Percentiles rank a stretch among this genome's conserved stretches.
phyloP scores from a whole-genome alignment of 2,797 vertebrate species.

The Fundulus diaphanus region DNA sequence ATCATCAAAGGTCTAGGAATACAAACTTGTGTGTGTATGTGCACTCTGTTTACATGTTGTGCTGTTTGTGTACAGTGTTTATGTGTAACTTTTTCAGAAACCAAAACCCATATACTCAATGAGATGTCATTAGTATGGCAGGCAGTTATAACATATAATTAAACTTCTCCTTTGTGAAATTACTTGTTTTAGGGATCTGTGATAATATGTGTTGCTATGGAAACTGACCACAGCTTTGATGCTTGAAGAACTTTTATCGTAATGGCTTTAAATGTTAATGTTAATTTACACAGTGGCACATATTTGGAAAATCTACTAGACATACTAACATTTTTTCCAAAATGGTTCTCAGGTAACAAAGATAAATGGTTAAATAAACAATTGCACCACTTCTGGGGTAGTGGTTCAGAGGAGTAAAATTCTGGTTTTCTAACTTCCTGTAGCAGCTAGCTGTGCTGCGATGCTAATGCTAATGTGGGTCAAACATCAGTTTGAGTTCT shows the following conservation, averaged over 20 bases:
- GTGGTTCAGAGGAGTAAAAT: not conserved
- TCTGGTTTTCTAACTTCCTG: not conserved
- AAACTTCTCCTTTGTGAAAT: not conserved
- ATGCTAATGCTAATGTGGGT: not conserved
- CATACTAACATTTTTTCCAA: not conserved
- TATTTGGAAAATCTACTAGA: not conserved
- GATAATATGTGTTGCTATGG: not conserved
- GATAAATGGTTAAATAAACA: not conserved
- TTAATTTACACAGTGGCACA: not conserved
- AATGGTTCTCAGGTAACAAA: not conserved
- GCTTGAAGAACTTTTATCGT: not conserved
- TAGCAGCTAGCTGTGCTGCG: not conserved
- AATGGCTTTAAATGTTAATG: not conserved
- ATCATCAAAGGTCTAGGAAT: not conserved
- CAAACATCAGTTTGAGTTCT: not conserved
- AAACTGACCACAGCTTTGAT: no score
- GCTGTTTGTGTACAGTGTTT: constrained; percentile 43
- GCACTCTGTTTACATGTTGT: constrained; percentile 12
- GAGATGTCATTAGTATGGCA: constrained; percentile 41
- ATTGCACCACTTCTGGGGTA: not conserved
- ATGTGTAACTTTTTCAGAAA: constrained; percentile 67
- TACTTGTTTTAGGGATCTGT: not conserved
- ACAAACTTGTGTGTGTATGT: not conserved
- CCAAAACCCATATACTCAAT: constrained; percentile 69
- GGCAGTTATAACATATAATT: not conserved